Evolutionary conservation across 1,140 invertebrate genomes (phyloP), one percentile per base, ranked within the genome.

Genomic region (Platyura marginata): DNA sequence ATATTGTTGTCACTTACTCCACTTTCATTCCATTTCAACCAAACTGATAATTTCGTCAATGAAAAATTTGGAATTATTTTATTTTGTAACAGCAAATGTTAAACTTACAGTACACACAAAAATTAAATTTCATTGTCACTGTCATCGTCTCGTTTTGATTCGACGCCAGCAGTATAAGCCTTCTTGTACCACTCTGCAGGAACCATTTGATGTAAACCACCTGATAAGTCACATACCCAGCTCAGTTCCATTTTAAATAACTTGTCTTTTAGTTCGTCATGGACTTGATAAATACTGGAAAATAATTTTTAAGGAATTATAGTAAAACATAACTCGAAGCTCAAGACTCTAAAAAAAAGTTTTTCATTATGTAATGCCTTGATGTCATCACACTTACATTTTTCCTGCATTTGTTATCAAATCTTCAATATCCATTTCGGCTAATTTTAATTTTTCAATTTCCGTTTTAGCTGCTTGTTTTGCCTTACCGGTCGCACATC

Each of bases 381-480:
- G 35, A 33, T 40, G 23, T n/a, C n/a, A n/a, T n/a, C n/a, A n/a
- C 41, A 69, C 73, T 70, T 72, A 90, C 84, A 97, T 95, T 68
- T 87, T 85, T 21, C 89, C 90, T 45, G 90, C 91, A 72, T 95
- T 90, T 60, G 92, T 93, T 0, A 94, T 77, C 21, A 97, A 66
- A 43, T 95, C 86, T 46, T 75, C 74, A 43, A 79, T 84, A 11
- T 77, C 73, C 75, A 96, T 75, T 43, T 91, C 80, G 21, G 76
- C 70, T 35, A 93, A 65, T 57, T 94, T 94, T 2, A 97, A 62
- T 62, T 98, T 99, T 66, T 99, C 96, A 57, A 99, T 95, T 72
- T 99, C 96, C 22, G 96, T 98, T 70, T 98, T 98, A 4, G 95
- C 96, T 43, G 90, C 82, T 59, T 98, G 95, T 62, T 95, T 95